phyloP scores from a whole-genome alignment of 2,113 vertebrate species.

The Prunella himalayana region DNA sequence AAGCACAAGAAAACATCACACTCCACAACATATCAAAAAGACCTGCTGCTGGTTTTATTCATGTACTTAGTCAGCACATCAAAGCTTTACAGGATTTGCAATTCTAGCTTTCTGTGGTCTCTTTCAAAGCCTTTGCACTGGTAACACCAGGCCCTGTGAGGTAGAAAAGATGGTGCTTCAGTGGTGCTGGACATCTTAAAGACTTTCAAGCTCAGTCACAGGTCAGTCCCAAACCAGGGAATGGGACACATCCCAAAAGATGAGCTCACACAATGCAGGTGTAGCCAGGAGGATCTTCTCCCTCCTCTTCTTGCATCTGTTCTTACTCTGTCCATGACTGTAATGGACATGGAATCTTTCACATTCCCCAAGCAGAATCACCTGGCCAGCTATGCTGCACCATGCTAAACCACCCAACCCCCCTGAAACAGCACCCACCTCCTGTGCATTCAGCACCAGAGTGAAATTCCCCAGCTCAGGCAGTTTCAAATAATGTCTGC shows the following conservation, averaged over 20 bases:
- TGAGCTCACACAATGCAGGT: rapidly evolving
- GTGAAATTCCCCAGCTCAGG: background rate
- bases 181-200: background rate
- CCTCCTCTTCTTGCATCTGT: background rate
- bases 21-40: background rate
- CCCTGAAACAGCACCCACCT: background rate
- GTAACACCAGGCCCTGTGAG: background rate
- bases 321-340: background rate
- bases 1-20: background rate
- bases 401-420: background rate
- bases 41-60: background rate
- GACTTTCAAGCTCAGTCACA: background rate
- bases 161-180: background rate
- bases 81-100: background rate
- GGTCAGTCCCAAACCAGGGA: background rate
- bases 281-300: background rate
- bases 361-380: background rate
- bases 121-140: background rate
- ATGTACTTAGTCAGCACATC: background rate
- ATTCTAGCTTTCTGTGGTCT: background rate
- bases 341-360: background rate
- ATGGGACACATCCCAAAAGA: background rate
- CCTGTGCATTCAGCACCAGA: background rate
- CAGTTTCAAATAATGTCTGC: background rate
- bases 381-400: background rate